Evolutionary conservation across 2,113 vertebrate genomes (phyloP).

Genomic region (Lepus timidus): DNA sequence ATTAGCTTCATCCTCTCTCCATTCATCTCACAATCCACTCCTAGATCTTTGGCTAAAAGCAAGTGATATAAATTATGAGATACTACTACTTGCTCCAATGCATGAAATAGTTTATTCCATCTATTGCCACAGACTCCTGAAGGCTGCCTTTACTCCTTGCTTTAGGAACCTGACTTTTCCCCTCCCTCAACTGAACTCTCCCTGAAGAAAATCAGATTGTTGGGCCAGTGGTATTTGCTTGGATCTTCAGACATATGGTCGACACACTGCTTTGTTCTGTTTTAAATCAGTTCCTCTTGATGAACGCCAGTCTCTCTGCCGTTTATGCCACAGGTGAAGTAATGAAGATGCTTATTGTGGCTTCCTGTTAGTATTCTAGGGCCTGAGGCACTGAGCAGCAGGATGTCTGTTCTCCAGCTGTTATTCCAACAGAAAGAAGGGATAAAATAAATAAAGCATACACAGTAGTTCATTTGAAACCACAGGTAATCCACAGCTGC

Average conservation of each 20-base stretch:
- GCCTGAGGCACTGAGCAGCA: constrained; percentile 66
- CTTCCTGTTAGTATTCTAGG: constrained; percentile 79
- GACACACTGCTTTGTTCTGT: constrained; percentile 75
- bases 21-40: neutral
- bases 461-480: constrained; percentile 78
- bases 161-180: constrained; percentile 49
- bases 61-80: constrained; percentile 49
- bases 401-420: constrained; percentile 83
- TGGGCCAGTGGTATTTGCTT: constrained; percentile 61
- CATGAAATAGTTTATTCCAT: constrained; percentile 44
- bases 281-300: constrained; percentile 76
- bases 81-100: constrained; percentile 53
- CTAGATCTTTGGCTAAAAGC: constrained; percentile 54
- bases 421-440: constrained; percentile 76
- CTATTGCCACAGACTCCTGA: constrained; percentile 50
- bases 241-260: constrained; percentile 73
- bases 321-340: constrained; percentile 79
- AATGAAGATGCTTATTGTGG: constrained; percentile 78
- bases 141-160: constrained; percentile 29
- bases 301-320: constrained; percentile 50
- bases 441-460: constrained; percentile 78
- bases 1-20: constrained; percentile 1
- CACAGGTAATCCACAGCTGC: constrained; percentile 78
- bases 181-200: constrained; percentile 35
- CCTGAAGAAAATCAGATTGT: constrained; percentile 64